Base-by-base conservation (phyloP, 2,888 invertebrate species). In the Agriopis leucophaearia region DNA sequence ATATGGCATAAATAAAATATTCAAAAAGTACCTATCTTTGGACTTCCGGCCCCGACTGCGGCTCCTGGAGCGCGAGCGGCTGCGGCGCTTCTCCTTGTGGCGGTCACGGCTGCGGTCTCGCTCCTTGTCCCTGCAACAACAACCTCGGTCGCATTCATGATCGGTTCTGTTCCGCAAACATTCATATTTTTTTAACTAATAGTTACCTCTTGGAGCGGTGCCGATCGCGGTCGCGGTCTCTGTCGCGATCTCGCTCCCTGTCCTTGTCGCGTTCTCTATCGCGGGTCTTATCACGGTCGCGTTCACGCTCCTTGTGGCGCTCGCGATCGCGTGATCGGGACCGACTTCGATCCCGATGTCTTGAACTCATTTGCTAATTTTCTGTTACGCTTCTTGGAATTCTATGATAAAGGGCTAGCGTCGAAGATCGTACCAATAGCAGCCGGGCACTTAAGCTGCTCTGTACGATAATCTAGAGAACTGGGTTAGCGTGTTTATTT, bases 231-330 rank as follows among this genome's bases (percentile, higher is more conserved):
- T 92, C 78, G 80, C 85, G 76, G 27, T 87, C 85, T 73, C 83
- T 83, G 55, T 87, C 86, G 10, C 87, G 85, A 68, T 88, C 91
- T 3, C 87, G 83, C 62, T 84, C 87, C 3, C 85, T 88, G 78
- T 94, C 94, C 69, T 94, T 87, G 70, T 94, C 94, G 27, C 94
- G 91, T 76, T 94, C 94, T 63, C 94, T 88, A 15, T 84, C 84
- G 1, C 84, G 80, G 44, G 83, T 81, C 16, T 84, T 80, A 16
- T 84, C 83, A 1, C 92, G 74, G 51, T 94, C 85, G 87, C 93
- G 71, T 81, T 92, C 77, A 16, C 84, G 81, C 42, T 85, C 84
- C 76, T 82, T 82, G 64, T 85, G 84, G 16, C 85, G 82, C 66
- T 87, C 85, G 80, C 91, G 81, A 63, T 87, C 86, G 6, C 85